Percentiles rank a stretch among this genome's conserved stretches.
phyloP scores from a whole-genome alignment of 2,888 invertebrate genomes.

The Sphaerophoria rueppellii region DNA sequence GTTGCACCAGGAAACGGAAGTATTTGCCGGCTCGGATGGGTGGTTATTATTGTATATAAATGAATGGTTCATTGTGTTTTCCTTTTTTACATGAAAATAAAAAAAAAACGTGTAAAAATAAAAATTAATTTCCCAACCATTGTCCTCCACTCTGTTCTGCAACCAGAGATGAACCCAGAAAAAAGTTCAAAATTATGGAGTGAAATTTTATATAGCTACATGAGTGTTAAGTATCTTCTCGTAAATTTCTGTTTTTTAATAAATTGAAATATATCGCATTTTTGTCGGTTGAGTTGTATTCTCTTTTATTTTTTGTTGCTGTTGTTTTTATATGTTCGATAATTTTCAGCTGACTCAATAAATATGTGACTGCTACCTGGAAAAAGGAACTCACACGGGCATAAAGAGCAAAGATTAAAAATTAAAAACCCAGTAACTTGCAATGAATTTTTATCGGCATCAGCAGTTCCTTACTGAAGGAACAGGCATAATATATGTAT shows the following conservation, averaged over 20 bases:
- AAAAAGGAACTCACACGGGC: conserved; percentile 2
- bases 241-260: conserved; percentile 60
- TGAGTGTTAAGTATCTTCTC: conserved; percentile 68
- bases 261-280: conserved; percentile 38
- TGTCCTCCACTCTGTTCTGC: too few relatives aligned
- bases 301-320: neutral
- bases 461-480: conserved; percentile 43
- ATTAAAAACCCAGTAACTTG: conserved; percentile 39
- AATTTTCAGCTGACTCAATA: conserved; percentile 47
- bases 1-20: conserved; percentile 38
- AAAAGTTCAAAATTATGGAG: conserved; percentile 7
- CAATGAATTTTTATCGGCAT: conserved; percentile 54
- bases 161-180: neutral
- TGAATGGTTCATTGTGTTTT: neutral
- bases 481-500: neutral
- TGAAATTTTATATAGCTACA: conserved; percentile 43
- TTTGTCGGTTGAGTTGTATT: neutral
- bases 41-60: conserved; percentile 22
- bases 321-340: conserved; percentile 18
- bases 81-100: neutral
- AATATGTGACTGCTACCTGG: conserved; percentile 25
- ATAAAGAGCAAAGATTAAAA: conserved; percentile 56
- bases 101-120: conserved; percentile 2
- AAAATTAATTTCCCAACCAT: conserved; percentile 8
- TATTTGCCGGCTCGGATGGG: conserved; percentile 4